Evolutionary conservation across 2,797 vertebrate genomes (phyloP).

Genomic region (Rhinatrema bivittatum): DNA sequence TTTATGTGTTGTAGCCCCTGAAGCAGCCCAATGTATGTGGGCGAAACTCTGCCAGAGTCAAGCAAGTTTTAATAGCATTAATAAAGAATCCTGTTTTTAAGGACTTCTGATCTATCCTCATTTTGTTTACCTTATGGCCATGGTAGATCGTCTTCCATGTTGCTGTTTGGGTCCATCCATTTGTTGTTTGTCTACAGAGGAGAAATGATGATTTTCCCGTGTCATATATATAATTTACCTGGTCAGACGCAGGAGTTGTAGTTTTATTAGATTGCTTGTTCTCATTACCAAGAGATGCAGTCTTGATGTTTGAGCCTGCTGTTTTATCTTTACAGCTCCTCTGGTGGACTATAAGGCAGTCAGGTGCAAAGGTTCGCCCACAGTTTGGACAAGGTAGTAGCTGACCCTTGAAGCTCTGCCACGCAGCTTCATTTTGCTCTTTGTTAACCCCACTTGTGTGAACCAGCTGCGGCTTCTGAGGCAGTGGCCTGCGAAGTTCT

Average conservation of each 20-base stretch:
- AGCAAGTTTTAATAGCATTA: too few relatives aligned
- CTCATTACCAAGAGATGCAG: not conserved
- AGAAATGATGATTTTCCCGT: too few relatives aligned
- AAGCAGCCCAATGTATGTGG: too few relatives aligned
- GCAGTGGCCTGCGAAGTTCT: constrained; percentile 18
- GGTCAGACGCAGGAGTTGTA: not conserved
- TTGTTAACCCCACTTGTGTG: not conserved
- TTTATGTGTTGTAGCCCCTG: too few relatives aligned
- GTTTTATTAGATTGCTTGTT: not conserved
- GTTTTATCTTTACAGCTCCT: constrained; percentile 26
- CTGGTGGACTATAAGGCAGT: constrained; percentile 24
- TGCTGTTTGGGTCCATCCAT: too few relatives aligned
- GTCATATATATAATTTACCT: too few relatives aligned
- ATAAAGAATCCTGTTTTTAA: too few relatives aligned
- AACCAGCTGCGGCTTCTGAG: constrained; percentile 10
- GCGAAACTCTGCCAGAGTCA: too few relatives aligned
- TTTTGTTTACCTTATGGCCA: too few relatives aligned
- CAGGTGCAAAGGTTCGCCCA: constrained; percentile 18
- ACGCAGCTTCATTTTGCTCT: constrained; percentile 12
- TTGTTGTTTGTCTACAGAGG: too few relatives aligned
- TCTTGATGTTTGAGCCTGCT: not conserved
- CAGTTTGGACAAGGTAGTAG: constrained; percentile 30
- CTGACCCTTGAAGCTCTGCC: constrained; percentile 7
- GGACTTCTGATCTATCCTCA: too few relatives aligned
- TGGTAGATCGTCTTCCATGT: too few relatives aligned